phyloP scores from a whole-genome alignment of 2,113 vertebrate genomes.

The Gymnogyps californianus region DNA sequence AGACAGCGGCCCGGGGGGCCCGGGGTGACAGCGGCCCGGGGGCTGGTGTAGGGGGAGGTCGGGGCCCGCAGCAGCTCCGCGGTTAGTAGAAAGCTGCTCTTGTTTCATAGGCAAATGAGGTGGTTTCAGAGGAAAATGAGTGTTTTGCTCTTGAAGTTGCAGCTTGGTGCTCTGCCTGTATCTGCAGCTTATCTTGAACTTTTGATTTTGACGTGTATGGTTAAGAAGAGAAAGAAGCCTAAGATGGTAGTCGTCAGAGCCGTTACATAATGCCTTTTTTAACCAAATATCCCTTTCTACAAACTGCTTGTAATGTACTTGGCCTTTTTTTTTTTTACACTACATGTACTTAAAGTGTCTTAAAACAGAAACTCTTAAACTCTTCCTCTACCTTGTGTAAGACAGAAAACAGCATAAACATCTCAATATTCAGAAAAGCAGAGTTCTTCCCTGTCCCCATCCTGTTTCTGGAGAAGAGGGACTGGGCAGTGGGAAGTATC shows the following conservation, averaged over 20 bases:
- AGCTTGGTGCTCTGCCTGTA: rapidly evolving
- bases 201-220: rapidly evolving
- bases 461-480: neutral
- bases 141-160: neutral
- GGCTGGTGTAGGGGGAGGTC: too few relatives aligned
- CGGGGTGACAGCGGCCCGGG: neutral
- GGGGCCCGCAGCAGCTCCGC: neutral
- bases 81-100: neutral
- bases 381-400: neutral
- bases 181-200: neutral
- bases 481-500: neutral
- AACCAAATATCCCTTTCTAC: neutral
- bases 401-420: neutral
- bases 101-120: too few relatives aligned
- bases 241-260: neutral
- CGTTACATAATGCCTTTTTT: neutral
- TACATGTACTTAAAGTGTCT: rapidly evolving
- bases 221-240: neutral
- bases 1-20: too few relatives aligned
- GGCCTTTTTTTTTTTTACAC: neutral
- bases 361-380: neutral
- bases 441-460: neutral
- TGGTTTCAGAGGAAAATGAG: rapidly evolving
- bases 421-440: neutral
- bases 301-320: neutral